Base-by-base conservation (phyloP, 92 coral and sea anemone species). In the Porites lobata region DNA sequence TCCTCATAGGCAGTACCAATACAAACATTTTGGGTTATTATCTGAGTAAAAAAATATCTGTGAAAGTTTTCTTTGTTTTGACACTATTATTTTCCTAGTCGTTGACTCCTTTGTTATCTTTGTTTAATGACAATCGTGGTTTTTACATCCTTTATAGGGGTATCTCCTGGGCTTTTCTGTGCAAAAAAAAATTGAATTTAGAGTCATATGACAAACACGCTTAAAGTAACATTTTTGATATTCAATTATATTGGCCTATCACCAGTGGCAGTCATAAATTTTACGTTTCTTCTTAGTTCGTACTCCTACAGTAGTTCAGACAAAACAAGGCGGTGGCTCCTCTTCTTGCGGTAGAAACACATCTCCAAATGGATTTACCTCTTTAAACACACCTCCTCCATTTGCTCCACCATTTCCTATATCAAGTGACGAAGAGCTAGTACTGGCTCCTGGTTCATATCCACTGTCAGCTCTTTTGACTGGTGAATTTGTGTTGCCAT, bases 311-410 rank as follows among this genome's bases (percentile, higher is more conserved):
- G 24, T 22, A 20, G 26, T 18, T 84, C 43, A 84, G 24, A 84
- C 80, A 64, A 84, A 84, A 73, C 80, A 74, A 17, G 87, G 87
- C 11, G 87, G 63, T 12, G 87, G 73, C 21, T 84, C 50, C 22
- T 84, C 87, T 3, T 47, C 87, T 13, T 43, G 32, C 14, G 63
- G 87, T 43, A 20, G 21, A 73, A 73, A 84, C 21, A 63, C 81
- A 13, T 72, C 87, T n/a, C 86, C 52, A 17, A 32, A 58, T 26
- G 69, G 72, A 54, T 82, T 82, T 70, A n/a, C 86, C 75, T 73
- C 74, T 52, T 24, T 69, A 2, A 74, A 15, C 18, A 24, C 50
- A 12, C 72, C 81, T 73, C 62, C 62, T n/a, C 22, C 78, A 64
- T 58, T 15, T 32, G 29, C 67, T 17, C 56, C 22, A 11, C 22